Percentiles rank a stretch among this genome's conserved stretches.
These are phyloP conservation scores for Furnarius figulus DNA, from an alignment of 2,113 vertebrate genomes.

Conservation along the genomic window DNA sequence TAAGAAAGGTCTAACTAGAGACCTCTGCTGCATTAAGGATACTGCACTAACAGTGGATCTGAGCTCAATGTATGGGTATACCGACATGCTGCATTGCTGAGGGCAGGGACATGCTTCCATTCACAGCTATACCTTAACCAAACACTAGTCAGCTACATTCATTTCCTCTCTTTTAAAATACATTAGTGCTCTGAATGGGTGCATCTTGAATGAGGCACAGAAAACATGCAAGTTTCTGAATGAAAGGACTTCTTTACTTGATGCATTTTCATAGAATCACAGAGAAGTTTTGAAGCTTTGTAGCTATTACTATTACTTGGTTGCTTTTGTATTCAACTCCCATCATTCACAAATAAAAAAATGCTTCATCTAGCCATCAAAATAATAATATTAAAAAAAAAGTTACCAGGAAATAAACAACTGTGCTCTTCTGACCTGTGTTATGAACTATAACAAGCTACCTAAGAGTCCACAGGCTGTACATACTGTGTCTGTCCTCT, in stretches of 20 bases:
- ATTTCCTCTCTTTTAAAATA: not conserved
- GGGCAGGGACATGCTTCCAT: not conserved
- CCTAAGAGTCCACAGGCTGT: not conserved
- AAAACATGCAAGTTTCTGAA: not conserved
- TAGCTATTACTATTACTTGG: not conserved
- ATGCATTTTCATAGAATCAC: not conserved
- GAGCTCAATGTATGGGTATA: not conserved
- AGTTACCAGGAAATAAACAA: not conserved
- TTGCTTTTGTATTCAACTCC: not conserved
- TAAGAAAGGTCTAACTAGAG: not conserved
- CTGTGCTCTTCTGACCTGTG: not conserved
- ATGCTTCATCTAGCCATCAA: not conserved
- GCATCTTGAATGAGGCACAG: not conserved
- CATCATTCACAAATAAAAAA: not conserved
- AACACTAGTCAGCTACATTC: not conserved
- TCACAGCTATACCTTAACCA: not conserved
- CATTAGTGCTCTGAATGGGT: not conserved
- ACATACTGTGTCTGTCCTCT: not conserved
- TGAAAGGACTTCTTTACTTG: not conserved
- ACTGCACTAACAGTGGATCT: not conserved
- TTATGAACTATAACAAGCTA: not conserved
- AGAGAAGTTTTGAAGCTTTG: not conserved
- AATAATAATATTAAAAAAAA: not conserved
- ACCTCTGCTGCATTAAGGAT: not conserved
- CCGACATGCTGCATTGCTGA: rapidly evolving